phyloP scores from a whole-genome alignment of 1,140 invertebrate species.

The Heliconius hermathena region DNA sequence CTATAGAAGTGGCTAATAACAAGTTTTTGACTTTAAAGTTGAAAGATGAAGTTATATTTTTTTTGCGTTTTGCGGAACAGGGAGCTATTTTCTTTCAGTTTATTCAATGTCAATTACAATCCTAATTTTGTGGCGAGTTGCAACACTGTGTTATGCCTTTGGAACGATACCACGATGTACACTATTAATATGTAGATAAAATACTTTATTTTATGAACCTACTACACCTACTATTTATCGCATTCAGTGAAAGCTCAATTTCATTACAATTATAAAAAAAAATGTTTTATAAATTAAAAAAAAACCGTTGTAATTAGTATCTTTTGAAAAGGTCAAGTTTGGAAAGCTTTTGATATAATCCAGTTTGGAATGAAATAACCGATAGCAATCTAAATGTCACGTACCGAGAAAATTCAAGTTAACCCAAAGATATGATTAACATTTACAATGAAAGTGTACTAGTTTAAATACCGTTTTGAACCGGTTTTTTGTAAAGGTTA shows the following conservation, averaged over 20 bases:
- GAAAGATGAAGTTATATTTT: neutral
- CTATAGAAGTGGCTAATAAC: neutral
- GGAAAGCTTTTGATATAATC: conserved; percentile 8
- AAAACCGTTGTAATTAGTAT: neutral
- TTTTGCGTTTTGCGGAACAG: neutral
- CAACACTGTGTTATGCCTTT: neutral
- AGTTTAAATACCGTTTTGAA: conserved; percentile 1
- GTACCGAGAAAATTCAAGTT: conserved; percentile 3
- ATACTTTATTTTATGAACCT: too few relatives aligned
- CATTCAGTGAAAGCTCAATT: neutral
- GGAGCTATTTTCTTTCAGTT: neutral
- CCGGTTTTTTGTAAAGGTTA: neutral
- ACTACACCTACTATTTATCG: neutral
- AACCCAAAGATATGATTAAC: conserved; percentile 9
- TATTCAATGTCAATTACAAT: neutral
- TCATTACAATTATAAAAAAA: neutral
- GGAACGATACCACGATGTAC: too few relatives aligned
- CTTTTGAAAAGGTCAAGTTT: neutral
- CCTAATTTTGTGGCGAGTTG: neutral
- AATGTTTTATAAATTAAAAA: neutral
- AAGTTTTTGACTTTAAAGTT: neutral
- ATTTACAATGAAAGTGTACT: conserved; percentile 11
- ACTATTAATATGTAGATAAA: too few relatives aligned
- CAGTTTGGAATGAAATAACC: conserved; percentile 3
- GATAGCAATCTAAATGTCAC: conserved; percentile 8